These are phyloP conservation scores for Epizoanthus illoricatus DNA, from an alignment of 92 coral and sea anemone species.

Conservation along the genomic window DNA sequence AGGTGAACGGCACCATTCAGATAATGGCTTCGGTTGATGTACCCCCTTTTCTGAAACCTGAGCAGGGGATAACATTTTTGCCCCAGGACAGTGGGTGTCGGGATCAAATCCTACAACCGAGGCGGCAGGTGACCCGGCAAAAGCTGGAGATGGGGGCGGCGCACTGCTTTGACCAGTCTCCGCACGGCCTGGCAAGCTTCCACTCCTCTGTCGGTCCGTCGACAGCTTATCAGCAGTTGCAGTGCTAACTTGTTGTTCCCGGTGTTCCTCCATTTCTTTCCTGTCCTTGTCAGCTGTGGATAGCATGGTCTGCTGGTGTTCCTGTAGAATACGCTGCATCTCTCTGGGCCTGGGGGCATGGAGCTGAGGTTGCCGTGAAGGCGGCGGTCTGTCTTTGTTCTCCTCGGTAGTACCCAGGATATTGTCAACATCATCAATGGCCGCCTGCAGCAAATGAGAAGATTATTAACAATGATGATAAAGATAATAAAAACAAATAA, in stretches of 20 bases:
- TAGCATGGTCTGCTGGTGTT: slow-evolving; percentile 86
- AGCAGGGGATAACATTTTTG: neutral
- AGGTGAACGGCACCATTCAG: neutral
- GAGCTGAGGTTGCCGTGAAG: slow-evolving; percentile 83
- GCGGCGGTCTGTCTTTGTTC: slow-evolving; percentile 71
- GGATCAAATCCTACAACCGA: slow-evolving; percentile 46
- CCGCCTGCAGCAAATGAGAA: slow-evolving; percentile 56
- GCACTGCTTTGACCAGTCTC: slow-evolving; percentile 71
- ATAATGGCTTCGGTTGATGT: neutral
- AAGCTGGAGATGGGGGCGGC: slow-evolving; percentile 82
- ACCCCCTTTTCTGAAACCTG: neutral
- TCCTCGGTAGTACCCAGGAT: slow-evolving; percentile 94
- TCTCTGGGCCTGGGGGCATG: slow-evolving; percentile 98
- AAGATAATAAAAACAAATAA: too few relatives aligned
- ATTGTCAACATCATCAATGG: slow-evolving; percentile 88
- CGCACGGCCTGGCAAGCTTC: slow-evolving; percentile 41
- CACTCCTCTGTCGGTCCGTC: slow-evolving; percentile 47
- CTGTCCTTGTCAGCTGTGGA: slow-evolving; percentile 74
- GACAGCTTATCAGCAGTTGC: slow-evolving; percentile 15
- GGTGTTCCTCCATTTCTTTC: slow-evolving; percentile 71
- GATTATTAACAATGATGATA: too few relatives aligned
- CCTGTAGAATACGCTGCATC: slow-evolving; percentile 89
- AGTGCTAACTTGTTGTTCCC: slow-evolving; percentile 20
- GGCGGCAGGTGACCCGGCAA: slow-evolving; percentile 55
- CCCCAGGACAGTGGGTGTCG: slow-evolving; percentile 36